These are phyloP conservation scores for Anthoscopus minutus DNA, from an alignment of 2,113 vertebrate species.

Conservation along the genomic window DNA sequence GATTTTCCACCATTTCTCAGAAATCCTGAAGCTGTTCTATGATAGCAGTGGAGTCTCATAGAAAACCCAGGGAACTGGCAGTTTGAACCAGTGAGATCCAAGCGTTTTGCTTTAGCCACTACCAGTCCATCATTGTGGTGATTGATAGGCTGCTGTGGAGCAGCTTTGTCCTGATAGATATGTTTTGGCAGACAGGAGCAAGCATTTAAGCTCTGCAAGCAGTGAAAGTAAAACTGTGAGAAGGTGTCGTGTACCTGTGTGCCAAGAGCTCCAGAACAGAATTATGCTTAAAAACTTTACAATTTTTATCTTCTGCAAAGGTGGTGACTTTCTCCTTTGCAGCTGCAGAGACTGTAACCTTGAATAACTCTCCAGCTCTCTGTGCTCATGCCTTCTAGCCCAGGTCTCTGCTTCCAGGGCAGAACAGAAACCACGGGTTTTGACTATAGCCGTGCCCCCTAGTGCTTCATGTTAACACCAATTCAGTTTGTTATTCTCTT, in stretches of 20 bases:
- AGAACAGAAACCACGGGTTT: background rate
- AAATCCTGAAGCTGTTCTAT: conserved; percentile 24
- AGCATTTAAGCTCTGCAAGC: conserved; percentile 55
- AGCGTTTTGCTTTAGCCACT: conserved; percentile 39
- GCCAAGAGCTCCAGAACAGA: conserved; percentile 34
- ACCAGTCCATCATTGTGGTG: conserved; percentile 46
- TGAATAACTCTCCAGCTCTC: background rate
- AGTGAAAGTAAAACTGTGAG: conserved; percentile 54
- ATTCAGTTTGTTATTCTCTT: background rate
- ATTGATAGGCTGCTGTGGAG: conserved; percentile 57
- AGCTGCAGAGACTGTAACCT: background rate
- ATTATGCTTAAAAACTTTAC: conserved; percentile 1
- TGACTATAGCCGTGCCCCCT: background rate
- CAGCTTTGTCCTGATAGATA: conserved; percentile 58
- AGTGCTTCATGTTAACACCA: background rate
- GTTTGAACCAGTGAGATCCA: background rate
- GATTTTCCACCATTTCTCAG: conserved; percentile 56
- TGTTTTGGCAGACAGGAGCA: conserved; percentile 52
- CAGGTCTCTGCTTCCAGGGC: background rate
- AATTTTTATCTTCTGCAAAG: background rate
- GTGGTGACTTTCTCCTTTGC: background rate
- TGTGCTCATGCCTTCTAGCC: background rate
- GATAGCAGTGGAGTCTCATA: background rate
- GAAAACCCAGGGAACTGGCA: conserved; percentile 21
- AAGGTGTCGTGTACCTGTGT: conserved; percentile 41